Percentiles rank a stretch among this genome's conserved stretches.
These are phyloP conservation scores for Sphecodes monilicornis DNA, from an alignment of 2,888 invertebrate species.

Conservation along the genomic window DNA sequence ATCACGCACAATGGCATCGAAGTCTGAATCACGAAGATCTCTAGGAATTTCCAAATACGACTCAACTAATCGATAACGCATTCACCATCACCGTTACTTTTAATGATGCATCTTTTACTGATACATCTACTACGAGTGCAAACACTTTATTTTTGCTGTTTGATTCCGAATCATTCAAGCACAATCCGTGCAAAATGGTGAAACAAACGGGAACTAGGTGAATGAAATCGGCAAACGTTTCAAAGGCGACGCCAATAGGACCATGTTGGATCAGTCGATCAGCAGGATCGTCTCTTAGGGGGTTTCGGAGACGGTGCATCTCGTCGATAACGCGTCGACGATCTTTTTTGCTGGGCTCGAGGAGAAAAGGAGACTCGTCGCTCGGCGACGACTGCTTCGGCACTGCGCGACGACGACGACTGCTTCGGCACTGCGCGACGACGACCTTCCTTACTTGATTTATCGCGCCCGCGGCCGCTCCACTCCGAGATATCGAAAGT, in stretches of 20 bases:
- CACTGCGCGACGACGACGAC: conserved; percentile 67
- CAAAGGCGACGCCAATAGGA: conserved; percentile 57
- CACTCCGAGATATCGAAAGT: conserved; percentile 52
- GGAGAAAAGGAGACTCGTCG: neutral
- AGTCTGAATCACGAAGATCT: too few relatives aligned
- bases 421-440: conserved; percentile 55
- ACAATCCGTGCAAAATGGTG: too few relatives aligned
- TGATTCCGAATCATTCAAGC: too few relatives aligned
- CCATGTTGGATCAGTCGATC: conserved; percentile 51
- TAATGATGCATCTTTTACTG: too few relatives aligned
- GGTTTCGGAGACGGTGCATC: conserved; percentile 70
- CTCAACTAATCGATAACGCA: too few relatives aligned
- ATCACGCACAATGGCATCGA: too few relatives aligned
- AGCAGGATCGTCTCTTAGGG: neutral
- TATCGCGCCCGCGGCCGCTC: conserved; percentile 64
- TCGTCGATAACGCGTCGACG: conserved; percentile 63
- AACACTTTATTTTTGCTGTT: too few relatives aligned
- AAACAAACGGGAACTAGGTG: too few relatives aligned
- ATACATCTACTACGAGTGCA: too few relatives aligned
- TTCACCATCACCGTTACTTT: too few relatives aligned
- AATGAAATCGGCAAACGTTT: too few relatives aligned
- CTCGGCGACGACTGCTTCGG: conserved; percentile 11
- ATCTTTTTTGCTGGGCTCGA: conserved; percentile 6
- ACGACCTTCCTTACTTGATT: conserved; percentile 74
- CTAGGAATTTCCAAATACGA: too few relatives aligned